Evolutionary conservation across 2,113 vertebrate species (phyloP), one percentile per base, ranked within the genome.

Genomic region (Tyrannus savana): DNA sequence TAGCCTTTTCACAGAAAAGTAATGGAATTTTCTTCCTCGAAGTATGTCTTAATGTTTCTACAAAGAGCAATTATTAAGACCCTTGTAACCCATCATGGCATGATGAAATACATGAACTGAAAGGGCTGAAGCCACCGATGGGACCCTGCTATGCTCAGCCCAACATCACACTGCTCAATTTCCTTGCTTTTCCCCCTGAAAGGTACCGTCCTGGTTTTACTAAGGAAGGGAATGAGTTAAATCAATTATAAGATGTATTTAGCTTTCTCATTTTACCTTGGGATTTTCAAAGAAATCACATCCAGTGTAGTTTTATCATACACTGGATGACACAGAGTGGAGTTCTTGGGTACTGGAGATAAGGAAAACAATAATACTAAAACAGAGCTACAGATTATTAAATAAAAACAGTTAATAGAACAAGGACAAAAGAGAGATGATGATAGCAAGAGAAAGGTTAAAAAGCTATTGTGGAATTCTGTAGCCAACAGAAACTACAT

Each of bases 311-410:
- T 95, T 91, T 82, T 91, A 87, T 91, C 71, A 19, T 58, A 22
- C 4, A 3, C 49, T 89, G 84, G 89, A 58, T 94, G 93, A 82
- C 58, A 50, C 66, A 67, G 84, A 85, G 93, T 78, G 85, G 71
- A 83, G 37, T 89, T 94, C 49, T 83, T 83, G 83, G 77, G 46
- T 83, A 19, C 49, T 82, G 53, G 27, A 76, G 89, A 89, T 93
- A 94, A 93, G 87, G 42, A 90, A 92, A 90, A 87, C 62, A 91
- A 24, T 80, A 80, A 77, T 33, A 62, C 37, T 94, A 71, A 80
- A 94, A 63, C 59, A 67, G 55, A 94, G 47, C 63, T 93, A 69
- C 31, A 44, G 50, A 59, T 93, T 83, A 73, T 94, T 95, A 85
- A 95, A 76, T 93, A 80, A 80, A 90, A 94, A 6, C 52, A 25